A percentile compares a stretch with the other conserved stretches of the same genome.
phyloP scores from a whole-genome alignment of 2,113 vertebrate species.

The Rhinichthys klamathensis region DNA sequence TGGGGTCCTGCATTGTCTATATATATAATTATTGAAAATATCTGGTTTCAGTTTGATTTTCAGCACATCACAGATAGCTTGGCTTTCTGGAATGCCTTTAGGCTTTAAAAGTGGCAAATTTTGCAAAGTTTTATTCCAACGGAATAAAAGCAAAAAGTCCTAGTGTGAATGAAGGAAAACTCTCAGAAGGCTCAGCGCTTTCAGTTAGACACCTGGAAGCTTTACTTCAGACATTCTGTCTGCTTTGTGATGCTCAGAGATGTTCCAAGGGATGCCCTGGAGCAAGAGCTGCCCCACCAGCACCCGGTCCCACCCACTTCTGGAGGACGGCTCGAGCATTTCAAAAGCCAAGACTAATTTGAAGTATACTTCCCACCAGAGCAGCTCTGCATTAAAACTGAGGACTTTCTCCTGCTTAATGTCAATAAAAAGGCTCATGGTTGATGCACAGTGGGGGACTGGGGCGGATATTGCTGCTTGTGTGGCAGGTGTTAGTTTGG shows the following conservation, averaged over 20 bases:
- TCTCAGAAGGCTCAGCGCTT: conserved; percentile 20
- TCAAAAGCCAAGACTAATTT: conserved; percentile 66
- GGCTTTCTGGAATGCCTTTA: conserved; percentile 13
- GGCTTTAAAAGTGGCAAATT: conserved; percentile 27
- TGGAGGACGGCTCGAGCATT: conserved; percentile 61
- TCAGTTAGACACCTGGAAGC: conserved; percentile 68
- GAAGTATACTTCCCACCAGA: conserved; percentile 65
- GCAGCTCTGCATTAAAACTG: conserved; percentile 59
- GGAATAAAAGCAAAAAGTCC: conserved; percentile 16
- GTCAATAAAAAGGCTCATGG: conserved; percentile 59
- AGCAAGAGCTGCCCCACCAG: conserved; percentile 62
- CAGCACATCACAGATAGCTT: not conserved
- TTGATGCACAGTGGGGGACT: conserved; percentile 51
- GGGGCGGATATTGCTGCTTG: not conserved
- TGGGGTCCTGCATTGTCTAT: not conserved
- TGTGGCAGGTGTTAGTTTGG: conserved; percentile 23
- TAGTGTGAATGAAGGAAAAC: conserved; percentile 15
- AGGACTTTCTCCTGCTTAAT: conserved; percentile 56
- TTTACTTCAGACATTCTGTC: conserved; percentile 60
- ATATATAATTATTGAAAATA: not conserved
- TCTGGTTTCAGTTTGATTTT: conserved; percentile 14
- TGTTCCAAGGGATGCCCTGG: conserved; percentile 67
- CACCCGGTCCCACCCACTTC: conserved; percentile 62
- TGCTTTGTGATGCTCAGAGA: conserved; percentile 63
- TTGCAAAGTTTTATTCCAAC: conserved; percentile 13